Conservation (phyloP, 2,113 vertebrate genomes). For the Mormyrus lacerda region DNA sequence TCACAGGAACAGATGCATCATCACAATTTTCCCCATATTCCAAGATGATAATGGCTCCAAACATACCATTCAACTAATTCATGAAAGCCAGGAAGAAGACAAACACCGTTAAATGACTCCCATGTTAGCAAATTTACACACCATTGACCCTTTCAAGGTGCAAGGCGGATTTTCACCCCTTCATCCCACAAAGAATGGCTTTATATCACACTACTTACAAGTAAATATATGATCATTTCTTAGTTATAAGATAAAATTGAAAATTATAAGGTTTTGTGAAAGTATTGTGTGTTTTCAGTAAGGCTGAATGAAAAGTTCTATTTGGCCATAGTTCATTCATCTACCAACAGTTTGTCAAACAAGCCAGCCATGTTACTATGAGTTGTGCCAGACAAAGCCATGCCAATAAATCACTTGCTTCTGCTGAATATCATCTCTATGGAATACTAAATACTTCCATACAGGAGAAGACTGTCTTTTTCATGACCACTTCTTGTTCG, state of each 20-base stretch:
- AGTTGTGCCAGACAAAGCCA: neutral
- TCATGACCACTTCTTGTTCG: neutral
- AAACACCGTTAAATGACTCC: neutral
- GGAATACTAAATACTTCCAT: neutral
- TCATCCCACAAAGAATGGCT: neutral
- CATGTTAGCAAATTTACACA: neutral
- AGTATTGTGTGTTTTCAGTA: neutral
- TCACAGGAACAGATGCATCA: neutral
- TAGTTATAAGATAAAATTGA: neutral
- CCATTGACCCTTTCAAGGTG: neutral
- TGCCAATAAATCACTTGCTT: neutral
- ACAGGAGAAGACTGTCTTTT: neutral
- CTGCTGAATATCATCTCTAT: neutral
- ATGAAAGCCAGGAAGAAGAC: neutral
- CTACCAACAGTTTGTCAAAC: neutral
- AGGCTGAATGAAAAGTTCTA: neutral
- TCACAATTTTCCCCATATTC: neutral
- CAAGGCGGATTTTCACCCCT: neutral
- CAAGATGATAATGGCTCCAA: neutral
- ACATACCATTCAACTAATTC: neutral
- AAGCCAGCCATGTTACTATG: neutral
- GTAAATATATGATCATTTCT: neutral
- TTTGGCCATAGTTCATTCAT: neutral
- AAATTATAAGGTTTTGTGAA: too few relatives aligned
- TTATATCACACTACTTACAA: neutral